These are phyloP conservation scores for Tethya wilhelma DNA, from an alignment of 37 sponge, comb jelly and placozoan genomes.

Conservation along the genomic window DNA sequence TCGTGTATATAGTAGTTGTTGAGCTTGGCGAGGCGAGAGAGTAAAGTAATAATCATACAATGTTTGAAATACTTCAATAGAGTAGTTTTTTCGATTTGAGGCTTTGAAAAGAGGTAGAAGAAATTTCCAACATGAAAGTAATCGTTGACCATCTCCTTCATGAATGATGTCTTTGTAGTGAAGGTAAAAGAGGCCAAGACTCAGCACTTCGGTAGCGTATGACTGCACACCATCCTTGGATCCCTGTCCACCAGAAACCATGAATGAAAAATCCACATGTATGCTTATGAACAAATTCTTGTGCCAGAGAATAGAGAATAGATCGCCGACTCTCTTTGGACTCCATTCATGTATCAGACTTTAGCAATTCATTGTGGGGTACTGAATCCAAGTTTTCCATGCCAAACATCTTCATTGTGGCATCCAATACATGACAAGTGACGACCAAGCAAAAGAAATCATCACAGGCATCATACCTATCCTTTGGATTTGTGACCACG, in stretches of 20 bases:
- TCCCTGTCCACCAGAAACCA: too few relatives aligned
- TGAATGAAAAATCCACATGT: too few relatives aligned
- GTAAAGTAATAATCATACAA: constrained; percentile 21
- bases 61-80: constrained; percentile 26
- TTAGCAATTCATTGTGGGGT: background rate
- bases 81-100: constrained; percentile 31
- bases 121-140: constrained; percentile 48
- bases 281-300: too few relatives aligned
- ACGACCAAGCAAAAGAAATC: constrained; percentile 32
- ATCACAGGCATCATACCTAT: constrained; percentile 23
- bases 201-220: constrained; percentile 35
- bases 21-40: constrained; percentile 27
- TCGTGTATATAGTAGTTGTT: constrained; percentile 36
- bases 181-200: constrained; percentile 35
- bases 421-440: constrained; percentile 25
- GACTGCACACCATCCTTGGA: constrained; percentile 16
- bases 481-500: constrained; percentile 8
- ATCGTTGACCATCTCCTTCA: constrained; percentile 48
- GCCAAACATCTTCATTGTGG: constrained; percentile 14
- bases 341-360: background rate
- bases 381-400: constrained; percentile 1
- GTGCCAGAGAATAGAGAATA: too few relatives aligned
- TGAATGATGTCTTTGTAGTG: constrained; percentile 40
- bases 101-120: constrained; percentile 19
- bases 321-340: background rate